Evolutionary conservation across 2,113 vertebrate genomes (phyloP), one percentile per base, ranked within the genome.

Genomic region (Butorides virescens): DNA sequence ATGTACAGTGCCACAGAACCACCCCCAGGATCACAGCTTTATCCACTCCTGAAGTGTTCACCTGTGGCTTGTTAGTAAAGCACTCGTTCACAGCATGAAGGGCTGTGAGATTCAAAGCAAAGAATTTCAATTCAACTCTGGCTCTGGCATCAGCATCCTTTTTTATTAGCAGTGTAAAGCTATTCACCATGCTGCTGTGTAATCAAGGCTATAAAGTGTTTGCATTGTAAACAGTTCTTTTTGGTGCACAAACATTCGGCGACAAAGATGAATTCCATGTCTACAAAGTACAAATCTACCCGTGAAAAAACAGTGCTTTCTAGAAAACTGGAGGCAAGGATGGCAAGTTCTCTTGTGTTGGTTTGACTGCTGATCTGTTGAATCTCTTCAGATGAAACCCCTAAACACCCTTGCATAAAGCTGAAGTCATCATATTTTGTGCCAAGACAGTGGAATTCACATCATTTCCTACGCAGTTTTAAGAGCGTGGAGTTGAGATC

Each of bases 61-160:
- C 90, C 93, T 73, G 44, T 96, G 85, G 76, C 88, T 94, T 93
- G 63, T 91, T 92, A 88, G 73, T 34, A 90, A 63, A 93, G 86
- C 58, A 53, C n/a, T 90, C n/a, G 15, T 34, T 86, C 61, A 22
- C 36, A 90, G 67, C 19, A 11, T 29, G 63, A 87, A 62, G 72
- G 32, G 46, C 47, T 85, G 36, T 2, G 55, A 79, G 62, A 95
- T 55, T 73, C 74, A 95, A 93, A 82, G 76, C 37, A 47, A 81
- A 85, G 53, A 91, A 81, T 80, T 91, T 34, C 68, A 91, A 23
- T 71, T 86, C 78, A 74, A 13, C 59, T 74, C 34, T 90, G 82
- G 42, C 84, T 74, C 32, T 90, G 83, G 50, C 84, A 94, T 86
- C 82, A 93, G 68, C 83, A 86, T 61, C 67, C 42, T 42, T 78